A percentile compares a stretch with the other conserved stretches of the same genome.
These are phyloP conservation scores for Heterocephalus glaber DNA, from an alignment of 2,113 vertebrate species.

Conservation along the genomic window DNA sequence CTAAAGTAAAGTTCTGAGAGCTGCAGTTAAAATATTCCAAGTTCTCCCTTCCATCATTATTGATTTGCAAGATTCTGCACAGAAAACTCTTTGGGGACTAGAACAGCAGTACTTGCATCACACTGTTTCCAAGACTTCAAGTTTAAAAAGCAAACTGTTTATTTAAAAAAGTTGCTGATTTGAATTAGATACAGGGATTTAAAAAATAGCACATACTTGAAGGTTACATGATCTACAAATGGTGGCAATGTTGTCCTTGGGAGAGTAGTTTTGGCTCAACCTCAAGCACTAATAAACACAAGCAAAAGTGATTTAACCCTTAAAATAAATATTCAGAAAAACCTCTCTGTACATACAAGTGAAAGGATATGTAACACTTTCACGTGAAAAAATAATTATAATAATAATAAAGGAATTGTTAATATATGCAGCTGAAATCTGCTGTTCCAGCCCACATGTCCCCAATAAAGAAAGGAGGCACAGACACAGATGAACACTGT, in stretches of 20 bases:
- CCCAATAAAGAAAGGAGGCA: slow-evolving; percentile 87
- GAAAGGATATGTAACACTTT: slow-evolving; percentile 93
- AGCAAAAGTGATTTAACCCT: slow-evolving; percentile 92
- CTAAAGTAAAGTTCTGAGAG: slow-evolving; percentile 90
- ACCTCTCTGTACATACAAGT: slow-evolving; percentile 96
- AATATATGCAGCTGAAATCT: slow-evolving; percentile 89
- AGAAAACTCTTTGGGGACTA: slow-evolving; percentile 90
- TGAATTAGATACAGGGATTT: slow-evolving; percentile 87
- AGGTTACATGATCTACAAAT: slow-evolving; percentile 88
- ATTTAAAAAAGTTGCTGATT: slow-evolving; percentile 88
- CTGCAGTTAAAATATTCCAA: slow-evolving; percentile 88
- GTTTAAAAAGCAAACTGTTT: slow-evolving; percentile 90
- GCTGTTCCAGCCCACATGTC: slow-evolving; percentile 89
- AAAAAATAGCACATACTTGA: slow-evolving; percentile 85
- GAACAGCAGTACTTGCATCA: slow-evolving; percentile 91
- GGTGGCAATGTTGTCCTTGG: slow-evolving; percentile 87
- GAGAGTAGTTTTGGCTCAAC: slow-evolving; percentile 90
- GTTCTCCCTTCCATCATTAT: slow-evolving; percentile 91
- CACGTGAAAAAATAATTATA: slow-evolving; percentile 85
- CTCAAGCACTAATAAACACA: slow-evolving; percentile 93
- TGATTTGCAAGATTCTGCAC: slow-evolving; percentile 87
- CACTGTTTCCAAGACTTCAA: slow-evolving; percentile 91
- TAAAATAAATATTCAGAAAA: slow-evolving; percentile 98
- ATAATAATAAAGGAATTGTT: slow-evolving; percentile 87
- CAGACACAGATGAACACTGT: slow-evolving; percentile 88